Percentiles rank a stretch among this genome's conserved stretches.
Evolutionary conservation across 2,888 invertebrate genomes (phyloP).

Genomic region (Asteroscopus sphinx): DNA sequence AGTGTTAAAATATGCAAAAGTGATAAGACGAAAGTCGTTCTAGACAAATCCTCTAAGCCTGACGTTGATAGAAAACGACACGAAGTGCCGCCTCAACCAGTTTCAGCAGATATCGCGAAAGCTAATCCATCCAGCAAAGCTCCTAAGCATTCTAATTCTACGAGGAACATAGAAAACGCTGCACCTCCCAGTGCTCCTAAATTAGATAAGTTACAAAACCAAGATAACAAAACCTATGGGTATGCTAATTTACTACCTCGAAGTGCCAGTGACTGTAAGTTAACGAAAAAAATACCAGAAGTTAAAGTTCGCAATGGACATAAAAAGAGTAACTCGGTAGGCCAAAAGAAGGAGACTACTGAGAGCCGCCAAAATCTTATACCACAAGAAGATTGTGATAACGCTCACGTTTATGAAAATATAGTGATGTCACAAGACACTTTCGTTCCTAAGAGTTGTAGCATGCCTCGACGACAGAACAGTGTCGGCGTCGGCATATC

Average conservation of each 20-base stretch:
- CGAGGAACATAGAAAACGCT: conserved; percentile 64
- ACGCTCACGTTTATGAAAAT: conserved; percentile 86
- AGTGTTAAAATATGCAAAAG: conserved; percentile 94
- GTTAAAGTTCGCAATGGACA: conserved; percentile 74
- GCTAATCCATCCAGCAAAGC: conserved; percentile 71
- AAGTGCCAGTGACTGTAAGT: conserved; percentile 84
- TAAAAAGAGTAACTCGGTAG: conserved; percentile 86
- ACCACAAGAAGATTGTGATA: conserved; percentile 78
- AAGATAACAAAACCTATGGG: conserved; percentile 71
- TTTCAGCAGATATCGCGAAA: conserved; percentile 71
- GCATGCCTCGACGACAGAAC: conserved; percentile 84
- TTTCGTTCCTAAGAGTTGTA: conserved; percentile 82
- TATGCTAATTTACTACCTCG: conserved; percentile 83
- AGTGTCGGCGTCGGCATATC: conserved; percentile 73
- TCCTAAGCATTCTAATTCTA: conserved; percentile 75
- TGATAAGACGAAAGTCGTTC: conserved; percentile 91
- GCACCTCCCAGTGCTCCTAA: conserved; percentile 64
- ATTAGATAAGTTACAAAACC: conserved; percentile 67
- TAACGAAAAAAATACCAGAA: conserved; percentile 77
- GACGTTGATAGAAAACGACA: conserved; percentile 82
- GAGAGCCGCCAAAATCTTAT: conserved; percentile 87
- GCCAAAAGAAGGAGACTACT: conserved; percentile 82
- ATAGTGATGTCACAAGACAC: conserved; percentile 73
- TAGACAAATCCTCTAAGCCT: conserved; percentile 89
- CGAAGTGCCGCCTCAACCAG: conserved; percentile 68